Conservation (phyloP, 2,888 invertebrate species). For the Ectemnius continuus region DNA sequence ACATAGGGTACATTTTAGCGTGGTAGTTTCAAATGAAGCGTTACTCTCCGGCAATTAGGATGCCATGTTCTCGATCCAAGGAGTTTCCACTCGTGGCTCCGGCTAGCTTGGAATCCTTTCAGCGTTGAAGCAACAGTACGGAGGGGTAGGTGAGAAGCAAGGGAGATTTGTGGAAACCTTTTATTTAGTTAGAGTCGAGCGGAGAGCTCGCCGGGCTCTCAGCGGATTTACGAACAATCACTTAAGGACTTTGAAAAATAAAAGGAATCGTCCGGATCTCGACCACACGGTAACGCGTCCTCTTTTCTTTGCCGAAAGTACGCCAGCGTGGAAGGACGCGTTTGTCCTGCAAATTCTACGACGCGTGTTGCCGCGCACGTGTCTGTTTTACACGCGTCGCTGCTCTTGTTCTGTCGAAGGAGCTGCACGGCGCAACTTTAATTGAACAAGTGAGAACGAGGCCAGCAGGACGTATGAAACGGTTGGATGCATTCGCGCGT, state of each 20-base stretch:
- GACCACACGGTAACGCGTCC: neutral
- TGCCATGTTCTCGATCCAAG: neutral
- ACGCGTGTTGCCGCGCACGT: too few species aligned
- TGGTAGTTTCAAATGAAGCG: too few species aligned
- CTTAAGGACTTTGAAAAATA: slow-evolving; percentile 16
- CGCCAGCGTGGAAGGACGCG: too few species aligned
- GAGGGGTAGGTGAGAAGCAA: neutral
- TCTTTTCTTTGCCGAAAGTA: neutral
- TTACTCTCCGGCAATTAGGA: too few species aligned
- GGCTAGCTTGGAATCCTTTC: slow-evolving; percentile 15
- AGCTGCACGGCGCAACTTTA: slow-evolving; percentile 37
- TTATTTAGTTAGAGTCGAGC: slow-evolving; percentile 19
- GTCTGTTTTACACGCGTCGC: too few species aligned
- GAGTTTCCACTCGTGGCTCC: slow-evolving; percentile 20
- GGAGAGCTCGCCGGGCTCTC: neutral
- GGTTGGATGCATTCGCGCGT: neutral
- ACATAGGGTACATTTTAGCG: too few species aligned
- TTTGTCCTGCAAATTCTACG: too few species aligned
- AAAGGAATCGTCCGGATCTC: neutral
- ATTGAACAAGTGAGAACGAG: slow-evolving; percentile 28
- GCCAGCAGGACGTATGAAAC: slow-evolving; percentile 12
- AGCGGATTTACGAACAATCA: slow-evolving; percentile 24
- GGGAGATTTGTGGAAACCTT: slow-evolving; percentile 17
- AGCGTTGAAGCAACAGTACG: neutral
- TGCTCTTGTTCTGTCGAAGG: slow-evolving; percentile 7